Conservation (phyloP, 2,113 vertebrate species). For the Elephantulus edwardii region DNA sequence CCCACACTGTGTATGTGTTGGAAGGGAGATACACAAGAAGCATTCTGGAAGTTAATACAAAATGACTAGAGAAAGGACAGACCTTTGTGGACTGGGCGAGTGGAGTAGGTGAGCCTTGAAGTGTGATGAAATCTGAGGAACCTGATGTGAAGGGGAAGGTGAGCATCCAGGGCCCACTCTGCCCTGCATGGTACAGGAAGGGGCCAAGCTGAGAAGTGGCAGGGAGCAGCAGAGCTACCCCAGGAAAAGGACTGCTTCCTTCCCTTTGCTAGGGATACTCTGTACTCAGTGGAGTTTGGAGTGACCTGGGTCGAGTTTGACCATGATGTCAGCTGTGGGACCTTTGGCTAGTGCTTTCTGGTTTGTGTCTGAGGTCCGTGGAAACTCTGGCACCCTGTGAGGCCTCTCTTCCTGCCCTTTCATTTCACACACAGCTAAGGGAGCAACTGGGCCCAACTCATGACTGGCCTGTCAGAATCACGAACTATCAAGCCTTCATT, state of each 20-base stretch:
- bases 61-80: neutral
- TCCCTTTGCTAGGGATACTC: accelerated
- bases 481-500: slow-evolving; percentile 19
- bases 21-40: neutral
- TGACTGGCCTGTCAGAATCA: neutral
- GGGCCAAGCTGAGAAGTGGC: neutral
- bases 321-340: too few species aligned
- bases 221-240: accelerated
- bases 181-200: neutral
- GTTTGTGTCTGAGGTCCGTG: neutral
- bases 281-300: neutral
- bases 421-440: neutral
- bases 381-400: neutral
- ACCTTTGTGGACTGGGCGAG: neutral
- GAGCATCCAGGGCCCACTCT: too few species aligned
- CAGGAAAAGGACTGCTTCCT: neutral
- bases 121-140: neutral
- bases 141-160: too few species aligned
- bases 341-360: neutral
- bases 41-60: neutral
- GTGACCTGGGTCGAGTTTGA: neutral
- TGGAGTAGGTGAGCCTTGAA: neutral
- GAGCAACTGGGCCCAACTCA: too few species aligned
- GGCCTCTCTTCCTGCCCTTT: neutral
- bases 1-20: neutral